These are phyloP conservation scores for Rotaria macrura DNA, from an alignment of 2,888 invertebrate genomes.

Conservation along the genomic window DNA sequence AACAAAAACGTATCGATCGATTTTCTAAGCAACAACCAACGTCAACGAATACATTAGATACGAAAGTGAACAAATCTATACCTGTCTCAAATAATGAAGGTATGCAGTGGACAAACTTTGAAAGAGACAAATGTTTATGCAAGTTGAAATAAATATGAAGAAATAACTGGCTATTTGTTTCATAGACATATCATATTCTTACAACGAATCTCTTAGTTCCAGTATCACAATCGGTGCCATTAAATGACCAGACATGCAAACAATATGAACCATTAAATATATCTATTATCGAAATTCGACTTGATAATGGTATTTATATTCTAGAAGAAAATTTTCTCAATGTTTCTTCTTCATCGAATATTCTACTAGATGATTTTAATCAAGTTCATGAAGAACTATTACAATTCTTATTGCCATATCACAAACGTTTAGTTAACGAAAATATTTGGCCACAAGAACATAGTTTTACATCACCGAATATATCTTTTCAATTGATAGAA, in stretches of 20 bases:
- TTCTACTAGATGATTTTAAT: neutral
- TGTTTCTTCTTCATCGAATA: too few relatives aligned
- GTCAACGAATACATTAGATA: neutral
- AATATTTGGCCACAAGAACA: conserved; percentile 1
- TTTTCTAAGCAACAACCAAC: neutral
- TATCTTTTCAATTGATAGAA: neutral
- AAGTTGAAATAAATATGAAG: neutral
- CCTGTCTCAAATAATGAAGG: neutral
- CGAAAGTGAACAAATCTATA: neutral
- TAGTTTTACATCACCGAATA: neutral
- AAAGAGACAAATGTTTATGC: neutral
- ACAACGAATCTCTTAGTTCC: too few relatives aligned
- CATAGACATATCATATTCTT: too few relatives aligned
- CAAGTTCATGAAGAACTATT: neutral
- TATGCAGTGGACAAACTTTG: neutral
- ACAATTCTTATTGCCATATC: neutral
- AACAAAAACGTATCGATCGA: neutral
- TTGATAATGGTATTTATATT: neutral
- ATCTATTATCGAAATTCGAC: neutral
- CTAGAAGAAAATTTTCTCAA: too few relatives aligned
- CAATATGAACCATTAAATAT: neutral
- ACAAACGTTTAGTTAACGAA: neutral
- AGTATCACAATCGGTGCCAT: neutral
- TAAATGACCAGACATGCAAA: neutral
- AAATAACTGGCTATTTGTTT: neutral